Percentiles rank a stretch among this genome's conserved stretches.
These are phyloP conservation scores for Bicyclus anynana DNA, from an alignment of 1,140 invertebrate genomes.

Conservation along the genomic window DNA sequence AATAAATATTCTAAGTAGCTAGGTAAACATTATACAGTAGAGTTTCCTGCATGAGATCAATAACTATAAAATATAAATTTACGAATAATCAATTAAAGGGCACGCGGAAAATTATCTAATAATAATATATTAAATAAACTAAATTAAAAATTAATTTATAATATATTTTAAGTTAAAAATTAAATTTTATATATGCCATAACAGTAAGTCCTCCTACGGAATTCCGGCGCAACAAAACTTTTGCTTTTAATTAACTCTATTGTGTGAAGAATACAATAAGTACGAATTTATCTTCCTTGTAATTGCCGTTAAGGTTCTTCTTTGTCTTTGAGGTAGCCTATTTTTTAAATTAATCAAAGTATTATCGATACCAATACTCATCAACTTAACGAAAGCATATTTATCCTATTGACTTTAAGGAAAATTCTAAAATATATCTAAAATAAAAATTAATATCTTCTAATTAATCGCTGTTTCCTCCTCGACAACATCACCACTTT, in stretches of 20 bases:
- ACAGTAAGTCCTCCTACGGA: slow-evolving; percentile 1
- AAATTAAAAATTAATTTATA: neutral
- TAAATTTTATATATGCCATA: neutral
- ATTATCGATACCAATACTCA: too few species aligned
- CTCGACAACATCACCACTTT: neutral
- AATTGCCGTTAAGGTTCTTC: neutral
- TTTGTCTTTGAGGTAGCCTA: neutral
- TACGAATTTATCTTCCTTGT: neutral
- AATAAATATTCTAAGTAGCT: too few species aligned
- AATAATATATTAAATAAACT: neutral
- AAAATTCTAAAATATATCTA: too few species aligned
- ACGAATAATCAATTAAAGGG: slow-evolving; percentile 1
- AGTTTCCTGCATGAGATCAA: neutral
- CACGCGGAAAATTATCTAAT: neutral
- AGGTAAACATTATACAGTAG: neutral
- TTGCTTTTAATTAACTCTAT: slow-evolving; percentile 7
- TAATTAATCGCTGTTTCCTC: neutral
- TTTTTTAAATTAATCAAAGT: neutral
- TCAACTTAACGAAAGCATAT: too few species aligned
- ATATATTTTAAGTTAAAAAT: neutral
- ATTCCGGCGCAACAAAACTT: neutral
- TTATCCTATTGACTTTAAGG: too few species aligned
- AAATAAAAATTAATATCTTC: neutral
- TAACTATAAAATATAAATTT: neutral
- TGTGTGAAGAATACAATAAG: slow-evolving; percentile 1